Base-by-base conservation (phyloP, 2,888 invertebrate genomes). In the Oxyteleia sp. region DNA sequence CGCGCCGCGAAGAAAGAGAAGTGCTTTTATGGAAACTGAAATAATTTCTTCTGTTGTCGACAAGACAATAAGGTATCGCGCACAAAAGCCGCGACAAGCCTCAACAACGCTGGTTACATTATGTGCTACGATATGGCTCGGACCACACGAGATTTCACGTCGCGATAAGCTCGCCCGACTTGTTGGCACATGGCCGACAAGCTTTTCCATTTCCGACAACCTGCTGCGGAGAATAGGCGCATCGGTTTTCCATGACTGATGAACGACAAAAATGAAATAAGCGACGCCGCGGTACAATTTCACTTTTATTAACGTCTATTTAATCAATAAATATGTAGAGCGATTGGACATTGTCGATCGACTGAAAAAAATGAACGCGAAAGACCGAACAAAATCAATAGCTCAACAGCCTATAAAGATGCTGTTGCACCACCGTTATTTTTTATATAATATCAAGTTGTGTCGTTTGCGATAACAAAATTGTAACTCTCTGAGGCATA, bases 161-260 rank as follows among this genome's bases (percentile, higher is more conserved):
- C 51, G 59, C 41, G 85, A 85, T 85, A 84, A 85, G 26, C 66
- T 68, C 43, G 41, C n/a, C 20, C 59, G 71, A 78, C 69, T 80
- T 78, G 84, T 80, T 85, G 80, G 79, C 82, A 68, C 79, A 74
- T 35, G 32, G 72, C 74, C 75, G 63, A 74, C 80, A 57, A 78
- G 80, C 79, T 80, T 80, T 75, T 59, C 63, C 74, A 82, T 82
- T 82, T 82, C 75, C 75, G 61, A 47, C 75, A 71, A 64, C 75
- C 38, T 69, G 75, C 57, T 75, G 49, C 51, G 57, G 5, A 64
- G 38, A 75, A 81, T 43, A 47, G 53, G 55, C 35, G 41, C 49
- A 71, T 79, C 47, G 57, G 64, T 53, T 55, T 69, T 68, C 45
- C 43, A 18, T 20, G 29, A 66, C 32, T 59, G 43, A 80, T 47